Percentiles rank a stretch among this genome's conserved stretches.
Conservation (phyloP, 2,888 invertebrate species). For the Melanophora roralis region DNA sequence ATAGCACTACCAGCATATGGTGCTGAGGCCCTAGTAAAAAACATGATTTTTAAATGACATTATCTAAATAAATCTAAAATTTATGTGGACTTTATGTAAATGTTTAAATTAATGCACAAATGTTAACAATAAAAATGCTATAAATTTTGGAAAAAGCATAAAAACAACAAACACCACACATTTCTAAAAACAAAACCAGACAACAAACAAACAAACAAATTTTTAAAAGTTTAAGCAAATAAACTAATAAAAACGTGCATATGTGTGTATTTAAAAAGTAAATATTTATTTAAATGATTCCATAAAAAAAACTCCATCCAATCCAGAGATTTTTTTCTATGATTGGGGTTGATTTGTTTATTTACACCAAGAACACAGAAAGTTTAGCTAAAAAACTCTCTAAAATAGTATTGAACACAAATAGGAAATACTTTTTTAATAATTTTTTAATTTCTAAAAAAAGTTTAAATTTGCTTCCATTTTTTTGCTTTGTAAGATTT, state of each 20-base stretch:
- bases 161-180: slow-evolving; percentile 12
- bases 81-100: slow-evolving; percentile 45
- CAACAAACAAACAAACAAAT: background rate
- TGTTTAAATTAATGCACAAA: background rate
- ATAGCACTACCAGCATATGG: background rate
- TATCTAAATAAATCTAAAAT: slow-evolving; percentile 62
- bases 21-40: slow-evolving; percentile 57
- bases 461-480: no score
- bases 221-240: slow-evolving; percentile 23
- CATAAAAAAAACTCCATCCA: background rate
- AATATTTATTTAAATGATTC: background rate
- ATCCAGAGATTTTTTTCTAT: background rate
- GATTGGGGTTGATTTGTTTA: slow-evolving; percentile 32
- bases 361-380: slow-evolving; percentile 16
- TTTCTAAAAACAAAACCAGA: background rate
- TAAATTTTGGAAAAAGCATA: slow-evolving; percentile 8
- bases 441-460: no score
- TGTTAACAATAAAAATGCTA: slow-evolving; percentile 6
- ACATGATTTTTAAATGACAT: slow-evolving; percentile 62
- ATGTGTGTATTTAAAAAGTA: background rate
- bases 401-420: no score
- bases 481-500: background rate
- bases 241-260: slow-evolving; percentile 4
- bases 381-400: background rate
- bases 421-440: no score